Evolutionary conservation across 2,797 vertebrate genomes (phyloP).

Genomic region (Pipistrellus pipistrellus): DNA sequence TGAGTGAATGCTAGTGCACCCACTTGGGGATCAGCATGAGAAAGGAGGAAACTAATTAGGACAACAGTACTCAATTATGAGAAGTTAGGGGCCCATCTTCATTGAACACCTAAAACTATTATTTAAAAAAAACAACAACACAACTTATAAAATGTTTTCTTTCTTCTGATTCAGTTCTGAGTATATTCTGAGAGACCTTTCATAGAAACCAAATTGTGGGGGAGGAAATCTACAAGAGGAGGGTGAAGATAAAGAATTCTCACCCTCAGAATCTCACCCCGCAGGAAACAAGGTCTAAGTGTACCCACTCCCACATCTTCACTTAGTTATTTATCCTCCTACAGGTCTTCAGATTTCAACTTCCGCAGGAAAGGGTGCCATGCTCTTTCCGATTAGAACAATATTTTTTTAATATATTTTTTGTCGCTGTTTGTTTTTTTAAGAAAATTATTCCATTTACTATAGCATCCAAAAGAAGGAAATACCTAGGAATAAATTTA

Average conservation of each 20-base stretch:
- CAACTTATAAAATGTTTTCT: slow-evolving; percentile 17
- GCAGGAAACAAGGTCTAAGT: slow-evolving; percentile 24
- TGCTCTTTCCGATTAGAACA: slow-evolving; percentile 11
- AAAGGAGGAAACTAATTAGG: slow-evolving; percentile 24
- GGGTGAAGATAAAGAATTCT: background rate
- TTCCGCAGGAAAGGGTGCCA: slow-evolving; percentile 18
- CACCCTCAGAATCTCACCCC: background rate
- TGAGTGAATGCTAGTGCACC: background rate
- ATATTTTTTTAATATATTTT: background rate
- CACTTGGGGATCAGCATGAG: background rate
- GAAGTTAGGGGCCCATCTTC: background rate
- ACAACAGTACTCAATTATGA: background rate
- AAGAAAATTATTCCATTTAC: background rate
- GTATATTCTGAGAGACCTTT: slow-evolving; percentile 37
- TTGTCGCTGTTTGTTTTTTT: background rate
- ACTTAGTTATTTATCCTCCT: background rate
- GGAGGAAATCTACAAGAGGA: background rate
- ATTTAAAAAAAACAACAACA: background rate
- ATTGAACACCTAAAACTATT: background rate
- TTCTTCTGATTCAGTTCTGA: background rate
- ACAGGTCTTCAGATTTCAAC: slow-evolving; percentile 32
- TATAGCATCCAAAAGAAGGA: too few relatives aligned
- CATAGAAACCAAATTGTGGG: slow-evolving; percentile 36
- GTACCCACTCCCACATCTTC: background rate
- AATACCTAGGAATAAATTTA: too few relatives aligned